Evolutionary conservation across 2,797 vertebrate genomes (phyloP).

Genomic region (Molossus alvarezi): DNA sequence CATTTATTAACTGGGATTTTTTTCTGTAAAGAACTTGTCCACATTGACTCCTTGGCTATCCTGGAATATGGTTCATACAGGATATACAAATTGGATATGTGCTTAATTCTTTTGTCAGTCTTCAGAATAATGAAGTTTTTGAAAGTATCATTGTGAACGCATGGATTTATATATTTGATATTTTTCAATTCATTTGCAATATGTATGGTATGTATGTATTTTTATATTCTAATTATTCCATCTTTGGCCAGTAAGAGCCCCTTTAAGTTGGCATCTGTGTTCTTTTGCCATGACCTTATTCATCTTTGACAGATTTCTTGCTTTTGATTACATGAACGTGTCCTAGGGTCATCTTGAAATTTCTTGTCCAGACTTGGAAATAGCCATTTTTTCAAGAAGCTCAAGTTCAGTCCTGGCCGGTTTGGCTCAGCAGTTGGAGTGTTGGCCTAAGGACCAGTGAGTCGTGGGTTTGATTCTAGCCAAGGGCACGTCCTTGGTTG

Average conservation of each 20-base stretch:
- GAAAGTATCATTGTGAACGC: background rate
- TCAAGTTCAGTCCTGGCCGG: background rate
- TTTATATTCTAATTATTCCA: background rate
- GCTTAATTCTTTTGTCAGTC: slow-evolving; percentile 11
- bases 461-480: too few relatives aligned
- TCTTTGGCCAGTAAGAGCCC: background rate
- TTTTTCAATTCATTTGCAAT: background rate
- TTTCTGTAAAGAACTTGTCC: slow-evolving; percentile 12
- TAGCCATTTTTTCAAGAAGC: slow-evolving; percentile 8
- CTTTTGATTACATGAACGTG: background rate
- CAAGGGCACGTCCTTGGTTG: too few relatives aligned
- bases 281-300: background rate
- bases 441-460: too few relatives aligned
- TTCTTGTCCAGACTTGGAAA: slow-evolving; percentile 44
- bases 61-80: slow-evolving; percentile 1
- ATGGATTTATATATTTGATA: background rate
- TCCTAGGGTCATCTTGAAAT: slow-evolving; percentile 52
- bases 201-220: background rate
- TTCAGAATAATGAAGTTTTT: slow-evolving; percentile 42
- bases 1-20: slow-evolving; percentile 39
- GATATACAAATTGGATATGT: background rate
- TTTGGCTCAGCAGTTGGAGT: too few relatives aligned
- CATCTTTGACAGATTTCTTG: slow-evolving; percentile 39
- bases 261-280: slow-evolving; percentile 10
- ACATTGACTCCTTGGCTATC: background rate